Evolutionary conservation across 2,113 vertebrate species (phyloP), one percentile per base, ranked within the genome.

Genomic region (Elaphurus davidianus): DNA sequence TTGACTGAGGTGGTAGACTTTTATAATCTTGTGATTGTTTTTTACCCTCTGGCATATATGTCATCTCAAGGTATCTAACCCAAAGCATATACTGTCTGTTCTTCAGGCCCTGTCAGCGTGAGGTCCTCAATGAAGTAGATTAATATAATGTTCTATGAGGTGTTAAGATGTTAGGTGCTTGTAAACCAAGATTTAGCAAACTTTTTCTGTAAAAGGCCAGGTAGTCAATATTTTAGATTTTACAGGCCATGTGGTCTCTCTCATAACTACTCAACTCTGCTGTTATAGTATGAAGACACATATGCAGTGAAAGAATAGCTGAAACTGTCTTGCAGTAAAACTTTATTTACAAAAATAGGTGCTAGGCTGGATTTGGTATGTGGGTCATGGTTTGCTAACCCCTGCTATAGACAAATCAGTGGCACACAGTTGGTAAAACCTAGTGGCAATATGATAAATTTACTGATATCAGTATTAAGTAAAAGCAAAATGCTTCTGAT

Each of bases 401-500:
- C n/a, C 55, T 95, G 67, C 36, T 88, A 2, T 47, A 45, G 16
- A 64, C 87, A 67, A 76, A 81, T 33, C 43, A 87, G 27, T 89
- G 67, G 27, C 79, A 67, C n/a, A 93, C 28, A 67, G 33, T 57
- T 94, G 17, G n/a, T 67, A 67, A 67, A 85, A 67, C 47, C 50
- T 87, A 13, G 6, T 79, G 76, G 8, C 28, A 79, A 0, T 87
- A 43, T 93, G 25, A 30, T 85, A 60, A 88, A 89, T 91, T 21
- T 54, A 85, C 64, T 94, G 43, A 23, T 90, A 16, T 62, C 33
- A 79, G 43, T 87, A 28, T 90, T 67, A 91, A 36, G 16, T 91
- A 79, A 95, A 94, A 95, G 52, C 9, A 94, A 36, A 87, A 14
- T 88, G 50, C 78, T 96, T 90, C 81, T 94, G 43, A 82, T 86